Conservation (phyloP, 2,888 invertebrate species). For the Arctia plantaginis region DNA sequence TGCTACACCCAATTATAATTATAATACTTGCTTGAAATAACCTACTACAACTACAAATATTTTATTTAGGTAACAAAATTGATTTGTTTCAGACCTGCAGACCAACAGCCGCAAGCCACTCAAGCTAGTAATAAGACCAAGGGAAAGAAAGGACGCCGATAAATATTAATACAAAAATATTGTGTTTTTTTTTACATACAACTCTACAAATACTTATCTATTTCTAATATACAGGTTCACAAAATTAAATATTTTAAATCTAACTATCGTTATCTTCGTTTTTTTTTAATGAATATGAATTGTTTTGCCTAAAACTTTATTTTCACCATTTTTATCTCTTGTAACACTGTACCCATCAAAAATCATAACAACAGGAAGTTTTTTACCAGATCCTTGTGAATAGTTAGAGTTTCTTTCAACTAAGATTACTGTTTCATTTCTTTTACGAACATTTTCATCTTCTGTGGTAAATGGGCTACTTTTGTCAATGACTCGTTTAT, state of each 20-base stretch:
- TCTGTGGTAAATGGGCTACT: constrained; percentile 76
- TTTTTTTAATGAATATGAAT: constrained; percentile 66
- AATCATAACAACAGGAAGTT: constrained; percentile 69
- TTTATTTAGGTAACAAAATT: background rate
- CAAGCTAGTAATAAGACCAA: constrained; percentile 76
- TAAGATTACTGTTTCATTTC: constrained; percentile 71
- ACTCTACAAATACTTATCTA: constrained; percentile 45
- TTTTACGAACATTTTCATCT: constrained; percentile 75
- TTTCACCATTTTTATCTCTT: constrained; percentile 77
- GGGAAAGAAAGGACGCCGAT: constrained; percentile 83
- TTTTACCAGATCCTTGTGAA: constrained; percentile 52
- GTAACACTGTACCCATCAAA: constrained; percentile 81
- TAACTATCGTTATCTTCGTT: constrained; percentile 15
- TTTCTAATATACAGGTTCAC: constrained; percentile 13
- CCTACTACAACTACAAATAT: background rate
- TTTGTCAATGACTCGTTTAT: constrained; percentile 77
- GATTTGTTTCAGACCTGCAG: constrained; percentile 74
- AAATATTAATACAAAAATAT: constrained; percentile 50
- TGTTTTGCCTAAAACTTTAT: constrained; percentile 71
- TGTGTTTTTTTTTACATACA: constrained; percentile 38
- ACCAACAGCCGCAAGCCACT: constrained; percentile 77
- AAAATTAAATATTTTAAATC: constrained; percentile 18
- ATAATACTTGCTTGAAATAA: background rate
- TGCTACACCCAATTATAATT: background rate
- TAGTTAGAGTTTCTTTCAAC: constrained; percentile 46